Conservation (phyloP, 2,888 invertebrate genomes). For the Amphipoea lucens region DNA sequence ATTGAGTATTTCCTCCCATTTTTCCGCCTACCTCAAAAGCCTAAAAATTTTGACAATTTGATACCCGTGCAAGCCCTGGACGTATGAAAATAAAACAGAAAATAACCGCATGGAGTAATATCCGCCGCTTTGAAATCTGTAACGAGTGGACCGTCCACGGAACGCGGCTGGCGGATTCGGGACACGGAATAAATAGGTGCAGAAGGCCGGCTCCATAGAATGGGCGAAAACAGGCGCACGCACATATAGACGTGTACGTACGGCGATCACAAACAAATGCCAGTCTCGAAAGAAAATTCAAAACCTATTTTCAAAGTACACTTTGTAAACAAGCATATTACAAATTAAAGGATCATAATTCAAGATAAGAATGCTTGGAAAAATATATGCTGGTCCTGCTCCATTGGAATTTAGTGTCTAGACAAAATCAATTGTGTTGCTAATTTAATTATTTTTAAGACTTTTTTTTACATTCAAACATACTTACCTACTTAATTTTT, state of each 20-base stretch:
- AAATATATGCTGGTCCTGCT: neutral
- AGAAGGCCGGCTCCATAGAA: neutral
- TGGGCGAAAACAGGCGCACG: neutral
- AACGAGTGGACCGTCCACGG: conserved; percentile 49
- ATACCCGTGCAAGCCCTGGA: conserved; percentile 48
- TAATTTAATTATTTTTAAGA: too few species aligned
- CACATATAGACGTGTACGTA: neutral
- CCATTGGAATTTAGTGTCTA: neutral
- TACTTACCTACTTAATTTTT: neutral
- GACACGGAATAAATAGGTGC: neutral
- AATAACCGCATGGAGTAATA: conserved; percentile 79
- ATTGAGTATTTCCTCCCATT: neutral
- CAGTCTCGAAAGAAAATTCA: neutral
- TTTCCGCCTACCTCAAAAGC: neutral
- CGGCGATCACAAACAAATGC: neutral
- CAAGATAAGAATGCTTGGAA: neutral
- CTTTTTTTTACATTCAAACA: too few species aligned
- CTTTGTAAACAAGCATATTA: neutral
- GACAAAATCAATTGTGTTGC: neutral
- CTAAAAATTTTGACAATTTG: neutral
- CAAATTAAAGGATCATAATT: neutral
- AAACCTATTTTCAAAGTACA: neutral
- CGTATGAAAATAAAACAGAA: conserved; percentile 73
- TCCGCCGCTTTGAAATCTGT: conserved; percentile 81
- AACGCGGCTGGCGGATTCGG: neutral